Evolutionary conservation across 2,888 invertebrate genomes (phyloP).

Genomic region (Catocala nupta): DNA sequence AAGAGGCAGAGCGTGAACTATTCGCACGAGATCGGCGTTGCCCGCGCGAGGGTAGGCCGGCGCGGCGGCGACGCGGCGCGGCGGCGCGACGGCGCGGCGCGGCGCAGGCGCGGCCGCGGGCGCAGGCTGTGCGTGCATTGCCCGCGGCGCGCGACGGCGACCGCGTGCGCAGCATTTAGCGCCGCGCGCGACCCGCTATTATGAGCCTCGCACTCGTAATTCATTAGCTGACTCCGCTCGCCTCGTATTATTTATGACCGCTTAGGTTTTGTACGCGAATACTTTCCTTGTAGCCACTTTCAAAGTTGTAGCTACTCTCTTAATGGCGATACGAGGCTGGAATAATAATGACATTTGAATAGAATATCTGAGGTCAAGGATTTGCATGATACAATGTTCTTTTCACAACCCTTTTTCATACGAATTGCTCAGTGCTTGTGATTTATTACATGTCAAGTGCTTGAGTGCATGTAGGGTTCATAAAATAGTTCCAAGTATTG

Average conservation of each 20-base stretch:
- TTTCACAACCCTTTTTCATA: conserved; percentile 59
- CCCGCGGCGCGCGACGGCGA: conserved; percentile 50
- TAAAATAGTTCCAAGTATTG: conserved; percentile 54
- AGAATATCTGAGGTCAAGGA: conserved; percentile 74
- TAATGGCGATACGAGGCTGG: conserved; percentile 65
- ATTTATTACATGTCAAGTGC: conserved; percentile 61
- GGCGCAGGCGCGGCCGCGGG: conserved; percentile 25
- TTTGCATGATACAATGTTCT: conserved; percentile 67
- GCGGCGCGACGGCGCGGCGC: conserved; percentile 37
- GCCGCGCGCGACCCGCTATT: conserved; percentile 68
- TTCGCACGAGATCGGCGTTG: conserved; percentile 69
- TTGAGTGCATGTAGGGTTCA: conserved; percentile 45
- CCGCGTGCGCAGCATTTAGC: conserved; percentile 56
- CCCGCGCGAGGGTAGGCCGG: conserved; percentile 42
- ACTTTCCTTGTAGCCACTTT: conserved; percentile 67
- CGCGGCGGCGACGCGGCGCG: conserved; percentile 26
- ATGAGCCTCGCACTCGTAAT: conserved; percentile 75
- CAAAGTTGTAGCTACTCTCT: conserved; percentile 66
- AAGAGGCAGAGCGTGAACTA: conserved; percentile 75
- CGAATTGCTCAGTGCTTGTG: conserved; percentile 54
- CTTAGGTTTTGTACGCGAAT: conserved; percentile 76
- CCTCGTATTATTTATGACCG: conserved; percentile 79
- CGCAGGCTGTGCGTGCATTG: conserved; percentile 54
- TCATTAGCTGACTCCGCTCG: conserved; percentile 80
- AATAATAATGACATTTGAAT: conserved; percentile 78